Percentiles rank a stretch among this genome's conserved stretches.
phyloP scores from a whole-genome alignment of 2,888 invertebrate genomes.

The Digitonthophagus gazella region DNA sequence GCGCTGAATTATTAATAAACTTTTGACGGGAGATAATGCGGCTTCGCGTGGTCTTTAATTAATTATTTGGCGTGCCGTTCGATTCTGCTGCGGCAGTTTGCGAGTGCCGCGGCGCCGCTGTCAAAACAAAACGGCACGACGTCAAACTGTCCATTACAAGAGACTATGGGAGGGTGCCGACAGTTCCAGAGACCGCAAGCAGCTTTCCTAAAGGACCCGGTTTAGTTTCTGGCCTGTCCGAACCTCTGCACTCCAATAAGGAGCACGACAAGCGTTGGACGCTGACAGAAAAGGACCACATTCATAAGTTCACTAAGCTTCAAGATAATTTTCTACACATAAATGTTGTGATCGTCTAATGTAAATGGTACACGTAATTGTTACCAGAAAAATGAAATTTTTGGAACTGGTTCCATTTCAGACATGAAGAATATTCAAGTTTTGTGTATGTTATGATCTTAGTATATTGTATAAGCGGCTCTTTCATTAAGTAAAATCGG shows the following conservation, averaged over 20 bases:
- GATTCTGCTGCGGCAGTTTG: conserved; percentile 8
- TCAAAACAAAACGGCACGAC: conserved; percentile 26
- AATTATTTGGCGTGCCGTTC: conserved; percentile 17
- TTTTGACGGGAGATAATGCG: not conserved
- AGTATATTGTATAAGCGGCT: too few relatives aligned
- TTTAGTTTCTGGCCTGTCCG: not conserved
- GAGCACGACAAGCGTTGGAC: not conserved
- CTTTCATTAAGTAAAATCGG: too few relatives aligned
- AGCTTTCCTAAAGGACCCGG: conserved; percentile 19
- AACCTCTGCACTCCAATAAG: not conserved
- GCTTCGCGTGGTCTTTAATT: conserved; percentile 13
- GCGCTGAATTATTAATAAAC: not conserved
- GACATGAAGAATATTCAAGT: too few relatives aligned
- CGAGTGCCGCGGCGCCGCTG: conserved; percentile 7
- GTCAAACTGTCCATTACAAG: conserved; percentile 30
- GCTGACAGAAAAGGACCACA: not conserved
- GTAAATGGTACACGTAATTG: too few relatives aligned
- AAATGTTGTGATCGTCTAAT: too few relatives aligned
- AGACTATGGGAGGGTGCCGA: conserved; percentile 20
- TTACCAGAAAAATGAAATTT: too few relatives aligned
- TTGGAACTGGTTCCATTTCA: too few relatives aligned
- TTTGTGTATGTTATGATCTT: too few relatives aligned
- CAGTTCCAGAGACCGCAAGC: conserved; percentile 26
- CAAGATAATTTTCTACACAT: not conserved
- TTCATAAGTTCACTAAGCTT: not conserved